Evolutionary conservation across 2,113 vertebrate species (phyloP), one percentile per base, ranked within the genome.

Genomic region (Xenotilapia leptura): DNA sequence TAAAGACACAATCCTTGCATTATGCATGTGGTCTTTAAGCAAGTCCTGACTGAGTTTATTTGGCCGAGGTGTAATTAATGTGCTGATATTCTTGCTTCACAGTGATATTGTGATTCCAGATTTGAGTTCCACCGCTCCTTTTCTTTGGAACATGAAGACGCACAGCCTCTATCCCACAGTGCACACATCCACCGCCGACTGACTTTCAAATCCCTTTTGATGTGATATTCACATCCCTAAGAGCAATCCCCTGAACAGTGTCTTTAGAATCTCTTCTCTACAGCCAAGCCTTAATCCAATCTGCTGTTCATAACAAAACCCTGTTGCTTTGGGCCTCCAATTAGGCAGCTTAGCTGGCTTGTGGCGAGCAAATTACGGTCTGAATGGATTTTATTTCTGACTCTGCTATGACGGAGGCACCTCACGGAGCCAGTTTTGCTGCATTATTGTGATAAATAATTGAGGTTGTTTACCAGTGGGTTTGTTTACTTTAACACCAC

Each of bases 201-300:
- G 87, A 77, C 47, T 56, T 82, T 87, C 38, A 68, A 86, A 88
- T 85, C 75, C 53, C 42, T 55, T 89, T 82, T 91, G 90, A 89
- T 91, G 83, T 87, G 77, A 80, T 92, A 82, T 79, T 86, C 85
- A 87, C 81, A 92, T 93, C 83, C 75, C 53, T 89, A 51, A 90
- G 89, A 87, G 62, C 84, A 92, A 90, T 90, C 81, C 85, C 81
- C 80, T 82, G 33, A 90, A 47, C 84, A 68, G 55, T 86, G 81
- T 91, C 80, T 86, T 62, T 13, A 83, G 28, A 51, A 80, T 91
- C 75, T 91, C 47, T 87, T 54, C 86, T 83, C 90, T 82, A 38
- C 53, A 62, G 87, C 88, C n/a, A 11, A 54, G 84, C 88, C 38
- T 85, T 83, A 77, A 93, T 92, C 88, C 92, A 93, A 81, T 86